Percentiles rank a stretch among this genome's conserved stretches.
These are phyloP conservation scores for Porites australiensis DNA, from an alignment of 64 coral and sea anemone species.

Conservation along the genomic window DNA sequence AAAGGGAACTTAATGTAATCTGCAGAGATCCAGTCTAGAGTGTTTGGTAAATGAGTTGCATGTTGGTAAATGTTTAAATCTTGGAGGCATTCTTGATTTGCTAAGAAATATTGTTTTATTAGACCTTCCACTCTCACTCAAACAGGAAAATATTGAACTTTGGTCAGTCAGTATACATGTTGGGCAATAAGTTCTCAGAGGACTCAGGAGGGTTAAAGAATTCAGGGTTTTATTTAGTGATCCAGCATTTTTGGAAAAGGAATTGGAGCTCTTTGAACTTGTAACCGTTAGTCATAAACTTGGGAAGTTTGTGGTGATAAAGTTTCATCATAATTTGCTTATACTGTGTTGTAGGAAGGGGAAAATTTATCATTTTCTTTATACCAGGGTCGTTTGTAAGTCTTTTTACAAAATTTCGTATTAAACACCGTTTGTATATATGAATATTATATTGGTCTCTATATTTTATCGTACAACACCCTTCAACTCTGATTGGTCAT, in stretches of 20 bases:
- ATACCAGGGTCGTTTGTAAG: not conserved
- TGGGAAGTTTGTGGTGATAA: constrained; percentile 9
- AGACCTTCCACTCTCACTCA: no score
- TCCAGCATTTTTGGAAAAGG: not conserved
- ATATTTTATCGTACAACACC: not conserved
- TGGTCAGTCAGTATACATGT: no score
- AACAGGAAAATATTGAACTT: no score
- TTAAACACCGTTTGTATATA: constrained; percentile 8
- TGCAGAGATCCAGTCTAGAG: no score
- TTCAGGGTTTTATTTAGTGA: not conserved
- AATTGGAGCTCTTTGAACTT: not conserved
- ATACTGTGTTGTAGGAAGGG: not conserved
- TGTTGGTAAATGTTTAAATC: not conserved
- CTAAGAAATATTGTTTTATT: no score
- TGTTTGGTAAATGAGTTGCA: not conserved
- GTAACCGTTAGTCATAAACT: not conserved
- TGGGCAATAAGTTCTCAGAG: not conserved
- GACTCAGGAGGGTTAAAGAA: not conserved
- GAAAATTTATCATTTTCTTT: not conserved
- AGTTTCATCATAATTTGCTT: not conserved
- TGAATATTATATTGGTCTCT: not conserved
- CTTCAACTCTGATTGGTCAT: not conserved
- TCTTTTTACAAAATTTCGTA: not conserved
- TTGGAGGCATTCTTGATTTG: no score
- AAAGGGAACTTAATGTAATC: no score